These are phyloP conservation scores for Himalopsyche kuldschensis DNA, from an alignment of 2,888 invertebrate species.

Conservation along the genomic window DNA sequence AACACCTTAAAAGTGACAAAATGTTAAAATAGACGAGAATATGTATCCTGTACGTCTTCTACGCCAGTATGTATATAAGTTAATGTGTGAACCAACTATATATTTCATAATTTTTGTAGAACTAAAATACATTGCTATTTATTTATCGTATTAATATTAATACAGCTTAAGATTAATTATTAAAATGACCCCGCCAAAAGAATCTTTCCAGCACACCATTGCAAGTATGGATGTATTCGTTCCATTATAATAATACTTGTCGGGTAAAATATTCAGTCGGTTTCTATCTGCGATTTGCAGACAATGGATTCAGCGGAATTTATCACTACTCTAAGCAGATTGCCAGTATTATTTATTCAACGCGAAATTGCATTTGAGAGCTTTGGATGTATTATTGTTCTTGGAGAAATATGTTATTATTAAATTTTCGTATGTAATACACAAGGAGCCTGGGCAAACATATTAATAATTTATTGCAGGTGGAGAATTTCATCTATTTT, in stretches of 20 bases:
- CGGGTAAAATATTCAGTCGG: conserved; percentile 13
- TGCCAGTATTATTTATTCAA: conserved; percentile 23
- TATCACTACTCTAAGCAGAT: conserved; percentile 16
- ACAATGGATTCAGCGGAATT: conserved; percentile 11
- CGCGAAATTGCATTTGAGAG: conserved; percentile 14
- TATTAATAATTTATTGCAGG: too few species aligned
- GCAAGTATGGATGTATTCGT: neutral
- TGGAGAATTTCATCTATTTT: too few species aligned
- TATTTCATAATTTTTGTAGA: too few species aligned
- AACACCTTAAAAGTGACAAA: too few species aligned
- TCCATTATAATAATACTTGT: conserved; percentile 5
- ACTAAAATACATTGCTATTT: too few species aligned
- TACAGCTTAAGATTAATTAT: too few species aligned
- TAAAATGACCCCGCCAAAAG: too few species aligned
- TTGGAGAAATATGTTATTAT: conserved; percentile 10
- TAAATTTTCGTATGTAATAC: neutral
- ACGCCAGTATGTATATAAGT: too few species aligned
- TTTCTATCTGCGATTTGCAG: neutral
- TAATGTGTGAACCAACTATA: too few species aligned
- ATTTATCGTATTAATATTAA: too few species aligned
- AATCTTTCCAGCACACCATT: neutral
- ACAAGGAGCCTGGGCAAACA: neutral
- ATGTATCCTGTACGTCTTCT: too few species aligned
- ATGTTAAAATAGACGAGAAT: too few species aligned
- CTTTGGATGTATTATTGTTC: conserved; percentile 11